phyloP scores from a whole-genome alignment of 1,140 invertebrate genomes.

The Apis cerana region DNA sequence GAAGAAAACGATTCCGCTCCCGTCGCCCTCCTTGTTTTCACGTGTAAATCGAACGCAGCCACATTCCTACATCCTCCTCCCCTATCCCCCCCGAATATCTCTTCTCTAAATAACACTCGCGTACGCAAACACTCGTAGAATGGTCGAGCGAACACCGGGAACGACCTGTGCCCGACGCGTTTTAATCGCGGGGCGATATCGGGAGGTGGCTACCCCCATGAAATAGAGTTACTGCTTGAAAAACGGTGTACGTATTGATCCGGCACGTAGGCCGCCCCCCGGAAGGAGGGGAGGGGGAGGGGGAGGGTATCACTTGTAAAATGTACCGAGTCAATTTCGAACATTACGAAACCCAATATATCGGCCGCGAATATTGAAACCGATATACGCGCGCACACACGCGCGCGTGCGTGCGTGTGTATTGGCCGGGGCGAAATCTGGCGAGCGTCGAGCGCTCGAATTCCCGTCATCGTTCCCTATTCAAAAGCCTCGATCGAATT shows the following conservation, averaged over 20 bases:
- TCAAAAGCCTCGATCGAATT: conserved; percentile 54
- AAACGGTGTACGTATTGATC: conserved; percentile 55
- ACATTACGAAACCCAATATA: conserved; percentile 32
- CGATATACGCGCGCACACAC: conserved; percentile 13
- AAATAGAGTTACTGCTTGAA: conserved; percentile 54
- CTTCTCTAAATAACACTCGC: conserved; percentile 6
- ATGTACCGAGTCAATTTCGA: conserved; percentile 39
- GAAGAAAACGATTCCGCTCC: too few species aligned
- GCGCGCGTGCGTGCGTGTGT: not conserved
- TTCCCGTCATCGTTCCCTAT: conserved; percentile 52
- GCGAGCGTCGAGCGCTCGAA: conserved; percentile 33
- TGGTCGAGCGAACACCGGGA: conserved; percentile 35
- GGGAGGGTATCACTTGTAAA: conserved; percentile 49
- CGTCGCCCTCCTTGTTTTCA: not conserved
- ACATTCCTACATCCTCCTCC: too few species aligned
- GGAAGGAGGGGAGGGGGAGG: too few species aligned
- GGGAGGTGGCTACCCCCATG: not conserved
- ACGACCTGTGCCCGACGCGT: conserved; percentile 16
- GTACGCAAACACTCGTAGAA: conserved; percentile 12
- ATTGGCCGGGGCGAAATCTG: too few species aligned
- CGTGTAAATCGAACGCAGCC: not conserved
- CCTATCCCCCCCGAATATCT: not conserved
- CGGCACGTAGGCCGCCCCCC: not conserved
- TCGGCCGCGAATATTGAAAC: conserved; percentile 50
- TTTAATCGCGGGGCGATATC: conserved; percentile 52